Evolutionary conservation across 1,140 invertebrate species (phyloP), one percentile per base, ranked within the genome.

Genomic region (Metopolophium dirhodum): DNA sequence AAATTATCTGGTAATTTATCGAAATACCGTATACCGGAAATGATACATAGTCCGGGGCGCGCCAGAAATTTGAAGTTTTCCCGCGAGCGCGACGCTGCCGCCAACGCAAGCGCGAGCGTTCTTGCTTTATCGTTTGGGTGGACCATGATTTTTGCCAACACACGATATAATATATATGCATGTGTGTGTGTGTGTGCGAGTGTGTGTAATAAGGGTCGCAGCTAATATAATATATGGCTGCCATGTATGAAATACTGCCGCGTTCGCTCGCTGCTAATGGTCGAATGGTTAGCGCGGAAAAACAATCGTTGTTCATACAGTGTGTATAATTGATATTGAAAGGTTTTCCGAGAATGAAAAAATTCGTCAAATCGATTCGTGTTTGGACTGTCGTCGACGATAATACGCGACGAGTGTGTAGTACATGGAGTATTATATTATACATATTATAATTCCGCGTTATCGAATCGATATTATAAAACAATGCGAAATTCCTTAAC

Each of bases 1-100:
- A 83, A 92, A 92, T 92, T 92, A 92, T 82, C 91, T 51, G 91
- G 68, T 92, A 92, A 92, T 92, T 83, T 92, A 92, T 92, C 61
- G 91, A 49, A 82, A 92, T 83, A 51, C 91, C 68, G 68, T 83
- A 37, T 83, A 92, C 91, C 91, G 91, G 91, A 92, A 92, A 92
- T 83, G 91, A 92, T 92, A 92, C 91, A 92, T 83, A 49, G 61
- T 45, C 77, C 9, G 47, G 18, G 61, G 47, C n/a, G 51, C 41
- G 91, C 91, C 61, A 83, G 47, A 92, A 92, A 82, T 77, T 83
- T 49, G 47, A 92, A 92, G 61, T 92, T 83, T 91, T 83, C 91
- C 61, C 91, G 47, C 91, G n/a, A 37, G 18, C 91, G 47, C 30
- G 41, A 45, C 61, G 37, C 8, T 30, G 18, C 45, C 87, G 47